These are phyloP conservation scores for Agrypnus murinus DNA, from an alignment of 2,888 invertebrate species.

Conservation along the genomic window DNA sequence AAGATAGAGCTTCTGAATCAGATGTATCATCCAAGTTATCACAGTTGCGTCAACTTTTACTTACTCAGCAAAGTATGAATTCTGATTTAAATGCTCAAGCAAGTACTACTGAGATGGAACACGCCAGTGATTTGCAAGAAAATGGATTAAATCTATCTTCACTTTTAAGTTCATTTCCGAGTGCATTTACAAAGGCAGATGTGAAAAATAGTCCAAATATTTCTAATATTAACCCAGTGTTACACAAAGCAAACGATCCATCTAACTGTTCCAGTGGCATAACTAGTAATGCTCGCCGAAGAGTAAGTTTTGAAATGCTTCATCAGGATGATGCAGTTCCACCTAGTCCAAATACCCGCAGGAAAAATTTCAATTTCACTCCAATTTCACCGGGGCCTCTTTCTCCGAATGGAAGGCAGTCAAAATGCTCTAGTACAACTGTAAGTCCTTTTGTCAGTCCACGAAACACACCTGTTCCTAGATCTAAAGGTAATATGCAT, in stretches of 20 bases:
- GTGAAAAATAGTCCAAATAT: conserved; percentile 19
- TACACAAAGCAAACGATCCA: conserved; percentile 10
- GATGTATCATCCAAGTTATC: conserved; percentile 77
- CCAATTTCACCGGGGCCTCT: conserved; percentile 89
- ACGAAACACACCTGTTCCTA: conserved; percentile 82
- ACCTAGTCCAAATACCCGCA: conserved; percentile 84
- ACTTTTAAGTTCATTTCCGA: conserved; percentile 38
- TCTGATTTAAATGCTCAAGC: conserved; percentile 18
- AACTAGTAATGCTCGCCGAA: conserved; percentile 66
- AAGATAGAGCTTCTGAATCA: conserved; percentile 62
- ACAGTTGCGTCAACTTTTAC: conserved; percentile 80
- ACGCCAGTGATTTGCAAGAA: conserved; percentile 8
- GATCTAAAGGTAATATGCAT: conserved; percentile 77
- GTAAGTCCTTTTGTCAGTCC: conserved; percentile 90
- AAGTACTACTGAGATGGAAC: conserved; percentile 49
- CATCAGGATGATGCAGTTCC: conserved; percentile 73
- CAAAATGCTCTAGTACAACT: conserved; percentile 79
- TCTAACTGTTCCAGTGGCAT: conserved; percentile 26
- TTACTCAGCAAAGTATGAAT: conserved; percentile 74
- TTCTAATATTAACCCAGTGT: conserved; percentile 18
- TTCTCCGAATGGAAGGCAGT: conserved; percentile 75
- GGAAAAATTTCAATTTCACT: conserved; percentile 88
- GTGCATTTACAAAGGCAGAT: conserved; percentile 52
- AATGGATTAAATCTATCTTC: conserved; percentile 41
- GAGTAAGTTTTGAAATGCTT: conserved; percentile 76